These are phyloP conservation scores for Phallusia fumigata DNA, from an alignment of 23 tunicate species.

Conservation along the genomic window DNA sequence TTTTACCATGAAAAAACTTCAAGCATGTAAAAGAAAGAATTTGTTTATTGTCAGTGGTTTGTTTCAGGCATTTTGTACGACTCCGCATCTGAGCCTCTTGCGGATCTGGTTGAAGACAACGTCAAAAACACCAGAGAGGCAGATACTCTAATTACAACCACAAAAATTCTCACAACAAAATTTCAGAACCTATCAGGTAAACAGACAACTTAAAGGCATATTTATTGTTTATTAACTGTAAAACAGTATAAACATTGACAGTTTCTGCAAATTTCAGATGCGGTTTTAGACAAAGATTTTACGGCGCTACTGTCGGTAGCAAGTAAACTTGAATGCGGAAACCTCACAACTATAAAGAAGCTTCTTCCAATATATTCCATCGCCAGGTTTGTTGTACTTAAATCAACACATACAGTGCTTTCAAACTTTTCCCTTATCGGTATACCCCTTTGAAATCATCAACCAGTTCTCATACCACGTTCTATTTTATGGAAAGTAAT, in stretches of 20 bases:
- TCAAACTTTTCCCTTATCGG: too few relatives aligned
- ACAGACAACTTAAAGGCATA: too few relatives aligned
- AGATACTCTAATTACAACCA: background rate
- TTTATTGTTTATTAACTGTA: too few relatives aligned
- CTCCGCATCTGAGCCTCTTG: background rate
- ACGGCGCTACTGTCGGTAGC: conserved; percentile 19
- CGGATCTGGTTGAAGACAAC: background rate
- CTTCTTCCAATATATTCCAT: conserved; percentile 41
- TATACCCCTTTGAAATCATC: too few relatives aligned
- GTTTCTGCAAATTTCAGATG: background rate
- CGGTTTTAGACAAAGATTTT: background rate
- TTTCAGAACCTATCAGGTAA: conserved; percentile 1
- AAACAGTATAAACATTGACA: background rate
- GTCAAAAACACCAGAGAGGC: background rate
- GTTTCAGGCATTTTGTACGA: conserved; percentile 1
- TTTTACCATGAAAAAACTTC: too few relatives aligned
- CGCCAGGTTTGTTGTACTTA: conserved; percentile 46
- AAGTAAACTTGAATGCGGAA: conserved; percentile 31
- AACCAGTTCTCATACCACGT: too few relatives aligned
- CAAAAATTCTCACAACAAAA: background rate
- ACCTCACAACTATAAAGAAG: conserved; percentile 22
- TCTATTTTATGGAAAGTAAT: too few relatives aligned
- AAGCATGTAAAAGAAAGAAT: too few relatives aligned
- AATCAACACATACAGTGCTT: too few relatives aligned
- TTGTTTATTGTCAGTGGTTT: background rate